These are phyloP conservation scores for Cephus pulcher DNA, from an alignment of 2,888 invertebrate genomes.

Conservation along the genomic window DNA sequence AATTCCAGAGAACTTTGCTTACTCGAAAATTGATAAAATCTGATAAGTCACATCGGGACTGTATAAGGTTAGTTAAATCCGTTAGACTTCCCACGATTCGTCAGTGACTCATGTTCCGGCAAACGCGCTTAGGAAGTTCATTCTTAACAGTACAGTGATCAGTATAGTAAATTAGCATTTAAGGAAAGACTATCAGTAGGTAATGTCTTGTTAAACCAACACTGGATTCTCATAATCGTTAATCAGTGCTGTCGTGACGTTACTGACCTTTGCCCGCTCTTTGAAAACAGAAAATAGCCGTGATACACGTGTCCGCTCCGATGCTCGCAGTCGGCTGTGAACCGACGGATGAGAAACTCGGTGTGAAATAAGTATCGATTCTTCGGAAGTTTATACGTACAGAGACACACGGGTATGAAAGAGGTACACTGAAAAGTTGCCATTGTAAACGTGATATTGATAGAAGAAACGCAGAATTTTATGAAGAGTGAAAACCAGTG, in stretches of 20 bases:
- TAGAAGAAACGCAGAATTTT: not conserved
- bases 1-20: not conserved
- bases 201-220: not conserved
- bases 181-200: not conserved
- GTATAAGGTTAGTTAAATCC: not conserved
- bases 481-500: not conserved
- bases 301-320: not conserved
- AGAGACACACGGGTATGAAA: not conserved
- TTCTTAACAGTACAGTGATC: not conserved
- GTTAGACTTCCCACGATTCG: not conserved
- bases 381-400: not conserved
- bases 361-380: not conserved
- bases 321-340: slow-evolving; percentile 1
- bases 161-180: not conserved
- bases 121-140: not conserved
- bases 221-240: not conserved
- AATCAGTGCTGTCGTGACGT: not conserved
- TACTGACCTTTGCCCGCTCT: not conserved
- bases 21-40: not conserved
- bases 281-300: slow-evolving; percentile 4
- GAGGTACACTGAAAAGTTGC: not conserved
- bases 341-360: slow-evolving; percentile 7
- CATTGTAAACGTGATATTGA: not conserved
- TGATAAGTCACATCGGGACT: not conserved
- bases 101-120: not conserved